phyloP scores from a whole-genome alignment of 2,797 vertebrate species.

The Cyclura pinguis region DNA sequence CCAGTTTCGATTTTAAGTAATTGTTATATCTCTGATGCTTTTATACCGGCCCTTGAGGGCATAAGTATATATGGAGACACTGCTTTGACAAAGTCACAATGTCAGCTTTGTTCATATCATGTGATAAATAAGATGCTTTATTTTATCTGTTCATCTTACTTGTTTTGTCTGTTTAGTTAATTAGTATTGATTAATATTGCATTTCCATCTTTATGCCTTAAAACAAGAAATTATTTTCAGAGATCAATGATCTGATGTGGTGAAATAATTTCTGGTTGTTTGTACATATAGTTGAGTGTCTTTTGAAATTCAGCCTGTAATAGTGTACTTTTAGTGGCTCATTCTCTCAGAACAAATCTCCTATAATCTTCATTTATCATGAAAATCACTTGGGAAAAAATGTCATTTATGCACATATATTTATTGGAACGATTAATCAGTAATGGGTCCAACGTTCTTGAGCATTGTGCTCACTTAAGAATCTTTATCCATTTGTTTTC shows the following conservation, averaged over 20 bases:
- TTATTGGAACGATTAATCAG: slow-evolving; percentile 30
- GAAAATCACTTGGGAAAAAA: neutral
- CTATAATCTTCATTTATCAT: slow-evolving; percentile 26
- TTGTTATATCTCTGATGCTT: neutral
- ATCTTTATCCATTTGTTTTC: neutral
- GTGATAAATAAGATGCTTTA: slow-evolving; percentile 15
- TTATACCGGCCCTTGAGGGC: slow-evolving; percentile 1
- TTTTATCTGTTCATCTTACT: neutral
- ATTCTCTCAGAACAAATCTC: neutral
- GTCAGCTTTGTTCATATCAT: rapidly evolving
- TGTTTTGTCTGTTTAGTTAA: neutral
- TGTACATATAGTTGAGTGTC: slow-evolving; percentile 33
- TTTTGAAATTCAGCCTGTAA: slow-evolving; percentile 34
- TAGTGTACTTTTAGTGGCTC: slow-evolving; percentile 15
- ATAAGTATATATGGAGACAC: slow-evolving; percentile 9
- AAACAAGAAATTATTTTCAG: slow-evolving; percentile 33
- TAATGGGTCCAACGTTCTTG: slow-evolving; percentile 4
- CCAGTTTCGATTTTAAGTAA: neutral
- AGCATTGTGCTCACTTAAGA: neutral
- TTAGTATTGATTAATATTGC: neutral
- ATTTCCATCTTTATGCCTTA: slow-evolving; percentile 15
- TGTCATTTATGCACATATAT: neutral
- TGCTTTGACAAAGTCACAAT: slow-evolving; percentile 21
- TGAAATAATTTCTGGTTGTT: neutral
- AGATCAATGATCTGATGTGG: slow-evolving; percentile 27